Conservation (phyloP, 2,888 invertebrate species). For the Cryptus viduatorius region DNA sequence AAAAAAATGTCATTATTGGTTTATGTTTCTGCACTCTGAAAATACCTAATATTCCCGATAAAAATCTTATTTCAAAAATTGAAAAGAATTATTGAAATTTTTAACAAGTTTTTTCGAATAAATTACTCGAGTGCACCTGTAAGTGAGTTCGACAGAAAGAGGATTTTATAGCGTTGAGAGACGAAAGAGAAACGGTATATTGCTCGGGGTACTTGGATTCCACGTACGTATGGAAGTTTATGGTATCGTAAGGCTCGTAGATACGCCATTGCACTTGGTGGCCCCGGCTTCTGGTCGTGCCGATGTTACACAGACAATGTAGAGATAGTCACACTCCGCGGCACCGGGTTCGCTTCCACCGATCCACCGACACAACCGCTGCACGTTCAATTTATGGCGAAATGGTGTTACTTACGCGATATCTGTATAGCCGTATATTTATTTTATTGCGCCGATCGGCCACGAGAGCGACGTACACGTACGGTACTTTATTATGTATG, state of each 20-base stretch:
- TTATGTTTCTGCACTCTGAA: too few relatives aligned
- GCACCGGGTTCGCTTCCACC: background rate
- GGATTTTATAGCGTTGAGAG: slow-evolving; percentile 29
- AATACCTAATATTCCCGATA: too few relatives aligned
- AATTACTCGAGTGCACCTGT: slow-evolving; percentile 33
- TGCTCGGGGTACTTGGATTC: slow-evolving; percentile 47
- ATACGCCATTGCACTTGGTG: slow-evolving; percentile 65
- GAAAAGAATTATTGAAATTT: background rate
- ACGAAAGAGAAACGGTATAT: slow-evolving; percentile 55
- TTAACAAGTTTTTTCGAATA: background rate
- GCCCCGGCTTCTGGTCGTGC: slow-evolving; percentile 63
- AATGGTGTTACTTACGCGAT: slow-evolving; percentile 72
- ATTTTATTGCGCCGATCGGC: slow-evolving; percentile 69
- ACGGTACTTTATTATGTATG: slow-evolving; percentile 57
- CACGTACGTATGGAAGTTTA: slow-evolving; percentile 55
- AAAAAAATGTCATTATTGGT: too few relatives aligned
- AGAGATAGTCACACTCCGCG: slow-evolving; percentile 3
- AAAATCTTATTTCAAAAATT: too few relatives aligned
- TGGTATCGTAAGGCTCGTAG: slow-evolving; percentile 64
- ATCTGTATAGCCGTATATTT: slow-evolving; percentile 65
- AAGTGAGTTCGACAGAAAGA: slow-evolving; percentile 57
- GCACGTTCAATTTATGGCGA: slow-evolving; percentile 65
- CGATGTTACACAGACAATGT: slow-evolving; percentile 46
- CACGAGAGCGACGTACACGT: slow-evolving; percentile 53
- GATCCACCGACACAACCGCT: slow-evolving; percentile 17